These are phyloP conservation scores for Falco concolor DNA, from an alignment of 2,797 vertebrate genomes.

Conservation along the genomic window DNA sequence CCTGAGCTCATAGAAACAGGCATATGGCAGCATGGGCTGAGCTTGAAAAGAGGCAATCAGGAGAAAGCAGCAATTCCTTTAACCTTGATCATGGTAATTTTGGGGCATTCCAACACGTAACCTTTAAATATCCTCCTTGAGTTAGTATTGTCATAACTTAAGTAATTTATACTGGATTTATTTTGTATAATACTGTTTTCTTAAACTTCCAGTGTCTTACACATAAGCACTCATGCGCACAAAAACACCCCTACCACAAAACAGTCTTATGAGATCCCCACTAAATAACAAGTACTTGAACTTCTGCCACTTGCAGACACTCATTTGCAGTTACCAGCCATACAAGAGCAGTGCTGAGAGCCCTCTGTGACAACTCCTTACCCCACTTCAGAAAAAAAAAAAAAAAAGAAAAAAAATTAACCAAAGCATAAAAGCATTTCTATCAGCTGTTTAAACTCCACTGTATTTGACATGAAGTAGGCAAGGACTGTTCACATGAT, in stretches of 20 bases:
- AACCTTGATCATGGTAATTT: neutral
- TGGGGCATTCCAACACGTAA: neutral
- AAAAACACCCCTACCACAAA: neutral
- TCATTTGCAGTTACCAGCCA: neutral
- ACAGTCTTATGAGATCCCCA: neutral
- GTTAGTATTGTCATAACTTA: neutral
- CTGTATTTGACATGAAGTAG: neutral
- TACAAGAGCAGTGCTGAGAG: neutral
- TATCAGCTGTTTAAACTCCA: neutral
- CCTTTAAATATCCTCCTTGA: neutral
- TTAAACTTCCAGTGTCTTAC: neutral
- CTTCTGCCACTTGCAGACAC: neutral
- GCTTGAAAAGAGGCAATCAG: neutral
- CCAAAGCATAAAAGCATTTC: neutral
- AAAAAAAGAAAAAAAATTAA: neutral
- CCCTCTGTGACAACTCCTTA: neutral
- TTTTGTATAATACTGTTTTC: neutral
- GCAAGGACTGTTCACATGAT: neutral
- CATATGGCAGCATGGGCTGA: neutral
- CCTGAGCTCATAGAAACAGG: fast-evolving
- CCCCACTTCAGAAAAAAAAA: too few species aligned
- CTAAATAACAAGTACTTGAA: neutral
- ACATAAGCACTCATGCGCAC: fast-evolving
- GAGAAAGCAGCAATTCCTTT: neutral
- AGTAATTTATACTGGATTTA: neutral